These are phyloP conservation scores for Buphagus erythrorhynchus DNA, from an alignment of 2,797 vertebrate species.

Conservation along the genomic window DNA sequence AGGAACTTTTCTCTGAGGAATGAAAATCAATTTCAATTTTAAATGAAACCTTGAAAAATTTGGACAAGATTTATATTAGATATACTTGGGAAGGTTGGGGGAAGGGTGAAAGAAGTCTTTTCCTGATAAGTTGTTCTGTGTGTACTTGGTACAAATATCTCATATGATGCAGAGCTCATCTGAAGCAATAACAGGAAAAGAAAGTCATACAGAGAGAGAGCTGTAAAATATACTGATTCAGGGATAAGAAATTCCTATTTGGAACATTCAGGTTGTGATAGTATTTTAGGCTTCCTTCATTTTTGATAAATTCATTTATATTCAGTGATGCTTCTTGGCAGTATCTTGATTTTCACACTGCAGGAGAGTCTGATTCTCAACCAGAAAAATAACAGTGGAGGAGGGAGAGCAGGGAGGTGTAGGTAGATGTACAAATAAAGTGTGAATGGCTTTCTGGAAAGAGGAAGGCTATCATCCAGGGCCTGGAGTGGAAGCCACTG, in stretches of 20 bases:
- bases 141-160: not conserved
- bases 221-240: not conserved
- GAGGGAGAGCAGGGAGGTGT: not conserved
- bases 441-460: not conserved
- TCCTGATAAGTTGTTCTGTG: not conserved
- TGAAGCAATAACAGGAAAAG: not conserved
- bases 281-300: not conserved
- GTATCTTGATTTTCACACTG: not conserved
- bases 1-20: not conserved
- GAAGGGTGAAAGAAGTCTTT: not conserved
- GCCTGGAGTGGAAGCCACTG: not conserved
- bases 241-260: not conserved
- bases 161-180: not conserved
- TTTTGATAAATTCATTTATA: not conserved
- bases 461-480: not conserved
- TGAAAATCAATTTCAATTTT: not conserved
- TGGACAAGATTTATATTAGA: not conserved
- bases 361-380: not conserved
- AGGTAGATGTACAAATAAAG: not conserved
- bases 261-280: not conserved
- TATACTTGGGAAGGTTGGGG: not conserved
- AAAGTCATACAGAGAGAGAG: not conserved
- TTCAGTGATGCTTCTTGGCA: not conserved
- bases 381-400: not conserved
- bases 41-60: not conserved